Base-by-base conservation (phyloP, 2,888 invertebrate species). In the Cephus runcator region DNA sequence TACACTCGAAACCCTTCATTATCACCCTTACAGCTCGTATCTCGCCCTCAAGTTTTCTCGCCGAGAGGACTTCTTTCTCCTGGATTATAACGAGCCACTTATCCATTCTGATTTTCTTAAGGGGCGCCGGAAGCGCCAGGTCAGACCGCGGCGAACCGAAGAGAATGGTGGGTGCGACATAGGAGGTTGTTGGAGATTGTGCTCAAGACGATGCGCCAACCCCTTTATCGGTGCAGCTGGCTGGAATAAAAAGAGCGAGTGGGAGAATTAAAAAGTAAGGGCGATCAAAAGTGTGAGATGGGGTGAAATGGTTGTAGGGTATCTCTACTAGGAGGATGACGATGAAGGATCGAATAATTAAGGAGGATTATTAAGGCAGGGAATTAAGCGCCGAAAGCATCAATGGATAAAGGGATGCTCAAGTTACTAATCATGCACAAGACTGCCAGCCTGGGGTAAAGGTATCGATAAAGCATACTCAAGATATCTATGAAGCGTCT, bases 31-130 rank as follows among this genome's bases (percentile, higher is more conserved):
- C 15, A 6, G 6, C 15, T 15, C 40, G 15, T 40, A 40, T 40
- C 40, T 40, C 40, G 15, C 40, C 40, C 40, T 15, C 15, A 74
- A 73, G 6, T 40, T 35, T 23, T 40, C 12, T n/a, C 69, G 75
- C 34, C 78, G 34, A 68, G 30, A 69, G 75, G 79, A 80, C 80
- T 81, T 81, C 81, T 81, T 83, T 83, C 85, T 85, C 79, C 40
- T 40, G 83, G 80, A 81, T 86, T 83, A 80, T 83, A 85, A 87
- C 80, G 83, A 86, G 78, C 80, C 82, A 82, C 84, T 88, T 85
- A 84, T 83, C 82, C 83, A 86, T 86, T 84, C 85, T 79, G 81
- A 87, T 87, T 87, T 86, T 87, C 83, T 85, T 83, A 81, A 86
- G 85, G 83, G 79, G 31, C 76, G 40, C 40, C 73, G 77, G 40